Base-by-base conservation (phyloP, 2,797 vertebrate species). In the Typhlichthys subterraneus region DNA sequence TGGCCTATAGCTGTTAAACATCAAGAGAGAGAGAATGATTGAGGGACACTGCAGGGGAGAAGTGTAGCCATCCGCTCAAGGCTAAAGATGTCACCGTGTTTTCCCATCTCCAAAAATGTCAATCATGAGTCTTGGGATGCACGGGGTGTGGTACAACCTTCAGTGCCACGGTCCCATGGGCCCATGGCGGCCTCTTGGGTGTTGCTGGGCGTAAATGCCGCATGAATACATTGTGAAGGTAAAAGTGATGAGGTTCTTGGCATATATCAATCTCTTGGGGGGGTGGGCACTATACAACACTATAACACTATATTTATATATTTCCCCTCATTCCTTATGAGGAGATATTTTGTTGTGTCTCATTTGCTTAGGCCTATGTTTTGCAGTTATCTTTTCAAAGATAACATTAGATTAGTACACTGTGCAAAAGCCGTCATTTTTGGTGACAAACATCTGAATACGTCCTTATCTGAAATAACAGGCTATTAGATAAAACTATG, bases 71-170 rank as follows among this genome's bases (percentile, higher is more conserved):
- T 60, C 68, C 63, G 79, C 83, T 81, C 59, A 33, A 83, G 76
- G 80, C 79, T 57, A 59, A 70, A 81, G 66, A 73, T 53, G 62
- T 38, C 51, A 2, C 55, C 72, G 10, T 76, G 77, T 82, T 82
- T 74, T 69, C 65, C 75, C 63, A 42, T 72, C 68, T 79, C 67
- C 59, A 73, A 14, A 87, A 92, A 92, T 89, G 81, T 87, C 88
- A 91, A 4, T 4, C 0, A 6, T 47, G 73, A 11, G 58, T 66
- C 80, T 57, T 38, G 86, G 85, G 85, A 88, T 53, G 63, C 58
- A 13, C 23, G 60, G 66, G 77, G 81, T 61, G 48, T 70, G 83
- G 76, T 75, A 47, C 82, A 84, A 79, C 77, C 77, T 87, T 87
- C 85, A 84, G 72, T 66, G 60, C 23, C 7, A 0, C 13, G 0